Conservation (phyloP, 2,113 vertebrate genomes). For the Nothobranchius kuhntae region DNA sequence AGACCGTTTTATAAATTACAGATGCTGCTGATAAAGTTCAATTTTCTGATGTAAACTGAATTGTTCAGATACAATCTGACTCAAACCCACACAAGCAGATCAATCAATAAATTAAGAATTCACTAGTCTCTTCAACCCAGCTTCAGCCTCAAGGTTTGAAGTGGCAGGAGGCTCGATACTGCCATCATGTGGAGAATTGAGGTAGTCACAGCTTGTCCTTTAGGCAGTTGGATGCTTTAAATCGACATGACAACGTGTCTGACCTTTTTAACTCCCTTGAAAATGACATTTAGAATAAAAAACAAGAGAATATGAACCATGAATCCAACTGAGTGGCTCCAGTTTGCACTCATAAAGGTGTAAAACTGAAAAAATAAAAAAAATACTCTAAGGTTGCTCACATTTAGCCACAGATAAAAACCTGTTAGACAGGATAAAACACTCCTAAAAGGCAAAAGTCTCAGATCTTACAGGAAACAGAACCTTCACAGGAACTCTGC, state of each 20-base stretch:
- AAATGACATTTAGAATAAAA: neutral
- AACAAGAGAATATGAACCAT: too few relatives aligned
- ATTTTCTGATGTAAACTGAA: neutral
- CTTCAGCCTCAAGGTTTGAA: neutral
- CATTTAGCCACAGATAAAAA: too few relatives aligned
- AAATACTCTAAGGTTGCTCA: too few relatives aligned
- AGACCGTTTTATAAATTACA: neutral
- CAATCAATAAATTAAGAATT: neutral
- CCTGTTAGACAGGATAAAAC: too few relatives aligned
- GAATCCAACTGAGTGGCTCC: too few relatives aligned
- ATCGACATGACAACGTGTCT: neutral
- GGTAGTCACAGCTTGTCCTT: neutral
- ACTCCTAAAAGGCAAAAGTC: too few relatives aligned
- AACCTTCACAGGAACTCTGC: too few relatives aligned
- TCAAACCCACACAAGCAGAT: neutral
- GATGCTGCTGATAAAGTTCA: neutral
- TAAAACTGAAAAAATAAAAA: too few relatives aligned
- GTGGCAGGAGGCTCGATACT: slow-evolving; percentile 3
- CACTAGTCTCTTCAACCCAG: too few relatives aligned
- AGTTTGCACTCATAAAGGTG: too few relatives aligned
- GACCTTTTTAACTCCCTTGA: neutral
- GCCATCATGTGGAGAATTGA: slow-evolving; percentile 29
- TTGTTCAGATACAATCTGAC: too few relatives aligned
- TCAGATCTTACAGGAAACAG: too few relatives aligned
- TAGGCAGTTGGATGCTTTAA: neutral